Conservation (phyloP, 2,797 vertebrate species). For the Fringilla coelebs region DNA sequence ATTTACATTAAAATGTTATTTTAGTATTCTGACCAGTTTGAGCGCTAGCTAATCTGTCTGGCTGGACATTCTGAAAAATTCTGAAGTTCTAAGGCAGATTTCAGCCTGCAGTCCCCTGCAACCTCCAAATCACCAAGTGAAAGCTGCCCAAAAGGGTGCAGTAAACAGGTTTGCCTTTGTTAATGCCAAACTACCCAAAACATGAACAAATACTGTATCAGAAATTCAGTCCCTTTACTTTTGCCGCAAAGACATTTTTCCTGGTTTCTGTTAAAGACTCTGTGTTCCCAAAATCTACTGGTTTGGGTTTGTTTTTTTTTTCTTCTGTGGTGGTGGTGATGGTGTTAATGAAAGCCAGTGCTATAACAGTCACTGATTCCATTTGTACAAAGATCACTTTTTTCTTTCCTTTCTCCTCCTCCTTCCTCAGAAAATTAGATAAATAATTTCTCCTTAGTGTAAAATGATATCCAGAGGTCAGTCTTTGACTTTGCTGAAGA, state of each 20-base stretch:
- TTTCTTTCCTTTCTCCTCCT: background rate
- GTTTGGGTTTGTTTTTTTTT: background rate
- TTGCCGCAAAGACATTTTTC: background rate
- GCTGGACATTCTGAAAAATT: background rate
- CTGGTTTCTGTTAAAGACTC: background rate
- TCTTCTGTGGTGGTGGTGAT: background rate
- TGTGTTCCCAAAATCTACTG: background rate
- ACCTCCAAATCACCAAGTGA: background rate
- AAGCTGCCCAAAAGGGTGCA: background rate
- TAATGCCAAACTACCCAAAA: background rate
- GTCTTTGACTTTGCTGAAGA: constrained; percentile 26
- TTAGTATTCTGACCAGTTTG: constrained; percentile 31
- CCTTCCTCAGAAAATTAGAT: background rate
- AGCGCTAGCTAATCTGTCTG: background rate
- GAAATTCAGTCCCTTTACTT: background rate
- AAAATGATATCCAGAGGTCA: constrained; percentile 49
- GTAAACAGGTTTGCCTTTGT: background rate
- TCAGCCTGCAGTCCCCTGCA: background rate
- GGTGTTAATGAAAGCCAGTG: background rate
- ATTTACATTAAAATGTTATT: constrained; percentile 40
- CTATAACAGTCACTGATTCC: background rate
- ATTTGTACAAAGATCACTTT: background rate
- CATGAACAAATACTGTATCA: background rate
- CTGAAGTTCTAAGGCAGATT: background rate
- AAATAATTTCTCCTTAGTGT: constrained; percentile 8